Conservation (phyloP, 2,888 invertebrate species). For the Cosmorhoe ocellata region DNA sequence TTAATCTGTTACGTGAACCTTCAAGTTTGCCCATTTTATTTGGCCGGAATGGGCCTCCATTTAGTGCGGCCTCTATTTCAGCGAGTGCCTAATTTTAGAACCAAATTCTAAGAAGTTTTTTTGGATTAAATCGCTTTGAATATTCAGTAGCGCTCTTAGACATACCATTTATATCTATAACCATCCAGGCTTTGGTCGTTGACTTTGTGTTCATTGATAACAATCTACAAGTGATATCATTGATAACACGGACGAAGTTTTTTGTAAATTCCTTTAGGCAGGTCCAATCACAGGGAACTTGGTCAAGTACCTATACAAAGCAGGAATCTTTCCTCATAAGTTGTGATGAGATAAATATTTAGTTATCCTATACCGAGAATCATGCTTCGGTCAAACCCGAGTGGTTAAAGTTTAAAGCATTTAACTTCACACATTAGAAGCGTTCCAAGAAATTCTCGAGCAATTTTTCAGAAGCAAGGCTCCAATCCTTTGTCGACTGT, state of each 20-base stretch:
- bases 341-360: neutral
- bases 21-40: constrained; percentile 10
- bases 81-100: neutral
- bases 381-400: neutral
- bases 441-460: constrained; percentile 30
- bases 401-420: constrained; percentile 24
- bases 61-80: constrained; percentile 2
- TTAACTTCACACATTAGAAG: constrained; percentile 29
- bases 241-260: too few species aligned
- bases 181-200: too few species aligned
- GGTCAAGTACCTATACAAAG: too few species aligned
- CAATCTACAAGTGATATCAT: too few species aligned
- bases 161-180: too few species aligned
- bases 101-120: neutral
- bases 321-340: too few species aligned
- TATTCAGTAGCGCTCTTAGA: too few species aligned
- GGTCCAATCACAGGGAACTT: too few species aligned
- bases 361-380: too few species aligned
- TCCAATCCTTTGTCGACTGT: constrained; percentile 33
- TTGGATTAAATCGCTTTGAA: too few species aligned
- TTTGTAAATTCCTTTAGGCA: too few species aligned
- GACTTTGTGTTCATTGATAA: too few species aligned
- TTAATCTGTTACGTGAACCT: constrained; percentile 7
- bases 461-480: constrained; percentile 32
- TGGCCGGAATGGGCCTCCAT: constrained; percentile 1